These are phyloP conservation scores for Erythrolamprus reginae DNA, from an alignment of 2,113 vertebrate genomes.

Conservation along the genomic window DNA sequence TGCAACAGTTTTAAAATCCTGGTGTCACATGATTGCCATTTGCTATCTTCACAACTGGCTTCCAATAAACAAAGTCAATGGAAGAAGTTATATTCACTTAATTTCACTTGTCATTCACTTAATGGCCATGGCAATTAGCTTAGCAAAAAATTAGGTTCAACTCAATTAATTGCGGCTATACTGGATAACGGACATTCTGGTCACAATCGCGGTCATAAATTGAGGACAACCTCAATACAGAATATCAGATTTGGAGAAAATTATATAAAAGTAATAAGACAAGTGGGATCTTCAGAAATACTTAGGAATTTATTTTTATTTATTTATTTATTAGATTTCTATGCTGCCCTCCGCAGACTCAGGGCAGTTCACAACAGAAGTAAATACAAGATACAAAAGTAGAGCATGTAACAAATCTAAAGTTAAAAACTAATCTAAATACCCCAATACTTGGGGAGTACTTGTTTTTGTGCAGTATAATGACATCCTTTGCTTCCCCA, in stretches of 20 bases:
- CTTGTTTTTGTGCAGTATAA: background rate
- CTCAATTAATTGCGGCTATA: background rate
- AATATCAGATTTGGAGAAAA: background rate
- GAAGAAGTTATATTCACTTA: background rate
- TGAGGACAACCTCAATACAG: background rate
- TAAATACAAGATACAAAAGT: no score
- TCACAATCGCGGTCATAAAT: background rate
- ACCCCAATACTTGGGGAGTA: no score
- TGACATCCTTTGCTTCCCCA: rapidly evolving
- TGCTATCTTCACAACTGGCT: background rate
- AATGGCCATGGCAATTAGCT: background rate
- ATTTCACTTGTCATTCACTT: background rate
- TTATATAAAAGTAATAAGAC: background rate
- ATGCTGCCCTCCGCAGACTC: no score
- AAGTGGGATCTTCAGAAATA: background rate
- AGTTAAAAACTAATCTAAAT: no score
- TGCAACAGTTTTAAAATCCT: background rate
- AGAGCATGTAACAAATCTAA: no score
- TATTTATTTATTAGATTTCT: no score
- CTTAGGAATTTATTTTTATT: no score
- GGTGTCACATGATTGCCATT: background rate
- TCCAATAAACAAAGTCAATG: background rate
- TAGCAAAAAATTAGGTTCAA: background rate
- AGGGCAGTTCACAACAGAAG: no score
- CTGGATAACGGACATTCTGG: background rate